Conservation (phyloP, 2,797 vertebrate genomes). For the Notamacropus eugenii region DNA sequence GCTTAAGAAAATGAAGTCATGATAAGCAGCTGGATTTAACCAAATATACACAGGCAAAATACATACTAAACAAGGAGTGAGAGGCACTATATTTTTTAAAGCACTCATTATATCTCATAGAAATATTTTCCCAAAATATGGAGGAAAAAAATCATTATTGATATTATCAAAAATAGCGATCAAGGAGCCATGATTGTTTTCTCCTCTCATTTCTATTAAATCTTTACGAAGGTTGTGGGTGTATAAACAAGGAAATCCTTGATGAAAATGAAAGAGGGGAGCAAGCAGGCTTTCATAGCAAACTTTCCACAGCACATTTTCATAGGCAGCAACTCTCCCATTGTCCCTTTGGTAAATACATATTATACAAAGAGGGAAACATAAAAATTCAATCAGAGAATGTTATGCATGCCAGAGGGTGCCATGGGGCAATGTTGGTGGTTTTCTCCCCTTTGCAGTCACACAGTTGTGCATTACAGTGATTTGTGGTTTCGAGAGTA, state of each 20-base stretch:
- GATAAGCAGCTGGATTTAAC: background rate
- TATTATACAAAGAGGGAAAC: conserved; percentile 75
- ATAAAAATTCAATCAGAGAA: conserved; percentile 50
- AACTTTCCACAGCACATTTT: conserved; percentile 8
- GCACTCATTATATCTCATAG: background rate
- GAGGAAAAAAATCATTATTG: background rate
- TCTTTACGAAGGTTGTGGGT: background rate
- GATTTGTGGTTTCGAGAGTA: background rate
- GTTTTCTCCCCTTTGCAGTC: background rate
- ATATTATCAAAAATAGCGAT: background rate
- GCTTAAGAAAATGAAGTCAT: background rate
- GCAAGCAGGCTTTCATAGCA: background rate
- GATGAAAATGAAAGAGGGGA: background rate
- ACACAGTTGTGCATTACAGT: background rate
- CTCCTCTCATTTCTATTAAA: background rate
- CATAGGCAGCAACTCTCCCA: conserved; percentile 41
- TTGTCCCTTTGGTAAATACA: conserved; percentile 79
- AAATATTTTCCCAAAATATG: background rate
- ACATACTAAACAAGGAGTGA: background rate
- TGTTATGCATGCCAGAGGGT: conserved; percentile 24
- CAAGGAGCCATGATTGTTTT: background rate
- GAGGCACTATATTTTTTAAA: background rate
- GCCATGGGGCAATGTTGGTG: background rate
- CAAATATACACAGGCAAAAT: background rate
- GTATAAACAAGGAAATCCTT: background rate